Evolutionary conservation across 2,888 invertebrate genomes (phyloP).

Genomic region (Scelioninae gen. 1): DNA sequence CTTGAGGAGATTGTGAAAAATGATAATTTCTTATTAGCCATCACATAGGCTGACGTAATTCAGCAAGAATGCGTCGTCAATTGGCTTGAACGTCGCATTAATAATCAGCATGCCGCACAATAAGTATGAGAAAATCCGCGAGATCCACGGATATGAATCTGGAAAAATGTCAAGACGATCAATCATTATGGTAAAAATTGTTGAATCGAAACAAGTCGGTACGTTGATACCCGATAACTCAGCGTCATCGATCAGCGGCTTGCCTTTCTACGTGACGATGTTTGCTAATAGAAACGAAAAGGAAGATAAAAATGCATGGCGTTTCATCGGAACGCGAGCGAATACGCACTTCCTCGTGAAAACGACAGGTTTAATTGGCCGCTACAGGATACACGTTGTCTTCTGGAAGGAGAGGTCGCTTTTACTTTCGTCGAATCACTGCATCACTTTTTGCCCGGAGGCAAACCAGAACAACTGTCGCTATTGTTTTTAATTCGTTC

Average conservation of each 20-base stretch:
- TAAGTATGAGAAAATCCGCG: slow-evolving; percentile 38
- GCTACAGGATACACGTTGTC: not conserved
- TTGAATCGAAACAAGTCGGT: slow-evolving; percentile 15
- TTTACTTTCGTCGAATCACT: slow-evolving; percentile 14
- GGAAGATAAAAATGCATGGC: not conserved
- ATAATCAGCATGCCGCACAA: slow-evolving; percentile 12
- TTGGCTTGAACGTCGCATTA: slow-evolving; percentile 11
- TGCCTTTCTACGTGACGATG: slow-evolving; percentile 18
- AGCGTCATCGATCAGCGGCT: slow-evolving; percentile 29
- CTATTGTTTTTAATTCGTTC: not conserved
- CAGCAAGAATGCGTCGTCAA: not conserved
- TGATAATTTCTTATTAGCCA: slow-evolving; percentile 16
- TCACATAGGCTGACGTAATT: slow-evolving; percentile 26
- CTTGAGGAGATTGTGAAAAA: too few species aligned
- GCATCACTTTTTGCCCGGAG: not conserved
- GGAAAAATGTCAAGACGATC: slow-evolving; percentile 31
- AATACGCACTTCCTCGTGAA: slow-evolving; percentile 30
- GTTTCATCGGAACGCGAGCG: slow-evolving; percentile 1
- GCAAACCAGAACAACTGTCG: not conserved
- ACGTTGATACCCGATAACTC: slow-evolving; percentile 45
- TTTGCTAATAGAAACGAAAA: slow-evolving; percentile 16
- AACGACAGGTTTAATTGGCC: slow-evolving; percentile 71
- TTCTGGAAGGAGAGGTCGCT: not conserved
- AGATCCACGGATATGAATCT: slow-evolving; percentile 40
- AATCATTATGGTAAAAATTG: slow-evolving; percentile 42